These are phyloP conservation scores for Nasonia oneida DNA, from an alignment of 2,888 invertebrate genomes.

Conservation along the genomic window DNA sequence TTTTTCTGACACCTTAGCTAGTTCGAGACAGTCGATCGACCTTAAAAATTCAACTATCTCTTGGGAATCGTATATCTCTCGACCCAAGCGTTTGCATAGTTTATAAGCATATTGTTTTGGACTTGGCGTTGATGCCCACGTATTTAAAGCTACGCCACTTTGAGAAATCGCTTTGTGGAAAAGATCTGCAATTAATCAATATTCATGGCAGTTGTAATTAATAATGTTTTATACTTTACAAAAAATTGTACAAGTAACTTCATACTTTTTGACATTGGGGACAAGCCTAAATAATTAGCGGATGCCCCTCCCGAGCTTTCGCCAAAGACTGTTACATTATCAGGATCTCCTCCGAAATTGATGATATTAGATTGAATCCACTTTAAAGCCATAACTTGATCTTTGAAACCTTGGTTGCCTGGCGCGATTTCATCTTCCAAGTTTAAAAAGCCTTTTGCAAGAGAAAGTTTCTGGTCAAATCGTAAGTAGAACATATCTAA, in stretches of 20 bases:
- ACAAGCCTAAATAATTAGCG: conserved; percentile 68
- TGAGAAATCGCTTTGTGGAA: conserved; percentile 72
- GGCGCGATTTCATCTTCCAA: conserved; percentile 67
- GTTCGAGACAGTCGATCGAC: conserved; percentile 66
- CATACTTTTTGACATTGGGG: conserved; percentile 64
- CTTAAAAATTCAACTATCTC: conserved; percentile 68
- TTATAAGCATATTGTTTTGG: conserved; percentile 62
- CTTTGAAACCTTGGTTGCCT: conserved; percentile 72
- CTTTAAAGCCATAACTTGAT: conserved; percentile 68
- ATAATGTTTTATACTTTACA: too few relatives aligned
- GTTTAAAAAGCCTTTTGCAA: conserved; percentile 70
- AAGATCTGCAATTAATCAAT: conserved; percentile 65
- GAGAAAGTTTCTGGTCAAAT: background rate
- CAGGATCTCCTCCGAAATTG: conserved; percentile 69
- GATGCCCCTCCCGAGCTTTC: conserved; percentile 69
- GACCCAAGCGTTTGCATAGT: conserved; percentile 65
- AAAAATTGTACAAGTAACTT: background rate
- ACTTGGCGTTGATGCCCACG: conserved; percentile 65
- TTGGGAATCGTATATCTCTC: conserved; percentile 64
- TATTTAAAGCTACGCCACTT: conserved; percentile 68
- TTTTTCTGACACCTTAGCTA: conserved; percentile 71
- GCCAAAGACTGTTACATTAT: conserved; percentile 71
- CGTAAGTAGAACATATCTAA: background rate
- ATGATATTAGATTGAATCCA: conserved; percentile 69
- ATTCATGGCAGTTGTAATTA: background rate